Evolutionary conservation across 2,113 vertebrate species (phyloP), one percentile per base, ranked within the genome.

Genomic region (Rhea americana): DNA sequence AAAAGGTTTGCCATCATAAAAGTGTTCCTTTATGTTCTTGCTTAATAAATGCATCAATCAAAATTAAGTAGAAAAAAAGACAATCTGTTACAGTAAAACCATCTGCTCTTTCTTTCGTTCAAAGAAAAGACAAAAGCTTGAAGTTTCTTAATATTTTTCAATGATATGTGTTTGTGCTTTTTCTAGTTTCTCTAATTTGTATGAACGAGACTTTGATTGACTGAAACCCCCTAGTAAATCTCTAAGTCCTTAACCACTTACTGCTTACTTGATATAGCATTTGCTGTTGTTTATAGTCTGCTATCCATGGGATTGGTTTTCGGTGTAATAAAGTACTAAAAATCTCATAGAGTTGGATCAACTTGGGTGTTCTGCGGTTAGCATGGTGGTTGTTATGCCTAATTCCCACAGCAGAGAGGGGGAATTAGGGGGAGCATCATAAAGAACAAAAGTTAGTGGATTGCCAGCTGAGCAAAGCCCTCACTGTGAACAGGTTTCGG

Each of bases 321-420:
- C 89, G 9, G 66, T 96, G 93, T 97, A 96, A 97, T 97, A 97
- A 97, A 97, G 96, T 79, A 95, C 96, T 97, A 94, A 97, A 97
- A 97, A 95, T 96, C 96, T 94, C 95, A 37, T 93, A 62, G 95
- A 97, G 91, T 89, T 97, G 96, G 97, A 98, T 98, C 99, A 97
- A 98, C 99, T 98, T 99, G 99, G 99, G 99, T 99, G 99, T 99
- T 99, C 99, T 97, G 97, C 74, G 95, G 98, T 97, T 97, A 98
- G 97, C 96, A 94, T 96, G 97, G 97, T 95, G 98, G 98, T 98
- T 97, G 98, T 98, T 99, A 98, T 98, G 98, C 98, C 97, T 98
- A 98, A 98, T 98, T 98, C 98, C 98, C 98, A 98, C 97, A 98
- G 98, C 96, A 97, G 97, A 96, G 96, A 96, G 94, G 94, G 97